phyloP scores from a whole-genome alignment of 1,140 invertebrate species.

The Hyphantria cunea region DNA sequence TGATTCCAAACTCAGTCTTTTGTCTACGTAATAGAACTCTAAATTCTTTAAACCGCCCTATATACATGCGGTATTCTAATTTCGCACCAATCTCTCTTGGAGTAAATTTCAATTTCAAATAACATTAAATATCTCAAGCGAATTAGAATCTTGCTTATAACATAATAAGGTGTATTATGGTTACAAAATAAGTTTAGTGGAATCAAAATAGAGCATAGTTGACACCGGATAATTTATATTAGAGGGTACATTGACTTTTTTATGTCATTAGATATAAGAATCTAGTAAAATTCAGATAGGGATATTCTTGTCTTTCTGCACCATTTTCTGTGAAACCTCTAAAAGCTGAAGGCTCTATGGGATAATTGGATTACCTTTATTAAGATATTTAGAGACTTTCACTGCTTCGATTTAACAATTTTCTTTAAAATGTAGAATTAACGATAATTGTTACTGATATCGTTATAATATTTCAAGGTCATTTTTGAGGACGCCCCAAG shows the following conservation, averaged over 20 bases:
- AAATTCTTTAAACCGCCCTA: slow-evolving; percentile 18
- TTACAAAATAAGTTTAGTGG: slow-evolving; percentile 13
- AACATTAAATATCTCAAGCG: slow-evolving; percentile 6
- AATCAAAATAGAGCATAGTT: slow-evolving; percentile 35
- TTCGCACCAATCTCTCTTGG: slow-evolving; percentile 38
- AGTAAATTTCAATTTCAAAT: slow-evolving; percentile 46
- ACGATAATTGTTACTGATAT: slow-evolving; percentile 10
- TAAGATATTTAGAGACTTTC: slow-evolving; percentile 8
- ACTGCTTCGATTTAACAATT: background rate
- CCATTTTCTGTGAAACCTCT: slow-evolving; percentile 17
- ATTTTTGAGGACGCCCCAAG: background rate
- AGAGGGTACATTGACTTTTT: slow-evolving; percentile 31
- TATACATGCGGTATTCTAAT: slow-evolving; percentile 16
- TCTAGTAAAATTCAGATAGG: slow-evolving; percentile 17
- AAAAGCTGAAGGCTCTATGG: slow-evolving; percentile 5
- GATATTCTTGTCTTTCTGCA: slow-evolving; percentile 1
- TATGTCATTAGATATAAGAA: slow-evolving; percentile 28
- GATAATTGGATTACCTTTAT: slow-evolving; percentile 32
- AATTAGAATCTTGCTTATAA: slow-evolving; percentile 24
- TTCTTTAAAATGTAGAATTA: background rate
- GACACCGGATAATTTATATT: slow-evolving; percentile 50
- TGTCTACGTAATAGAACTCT: slow-evolving; percentile 25
- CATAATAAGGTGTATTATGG: slow-evolving; percentile 33
- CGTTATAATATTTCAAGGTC: background rate
- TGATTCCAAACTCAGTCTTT: slow-evolving; percentile 39